Percentiles rank a stretch among this genome's conserved stretches.
Conservation (phyloP, 2,888 invertebrate species). For the Parochlus steinenii region DNA sequence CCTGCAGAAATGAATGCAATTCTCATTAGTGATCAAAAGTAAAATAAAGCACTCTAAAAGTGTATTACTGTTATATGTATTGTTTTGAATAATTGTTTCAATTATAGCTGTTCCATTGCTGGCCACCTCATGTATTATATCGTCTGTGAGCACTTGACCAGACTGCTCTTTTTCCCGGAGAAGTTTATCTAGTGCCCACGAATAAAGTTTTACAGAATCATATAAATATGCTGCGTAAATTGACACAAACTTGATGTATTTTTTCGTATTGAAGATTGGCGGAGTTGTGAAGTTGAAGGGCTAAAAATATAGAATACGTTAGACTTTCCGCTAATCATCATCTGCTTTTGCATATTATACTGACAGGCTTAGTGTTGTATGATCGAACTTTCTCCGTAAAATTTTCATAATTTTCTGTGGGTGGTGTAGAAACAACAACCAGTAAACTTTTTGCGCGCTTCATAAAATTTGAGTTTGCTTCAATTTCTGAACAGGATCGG, state of each 20-base stretch:
- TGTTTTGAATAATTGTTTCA: slow-evolving; percentile 66
- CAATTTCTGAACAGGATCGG: slow-evolving; percentile 39
- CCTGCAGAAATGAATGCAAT: slow-evolving; percentile 37
- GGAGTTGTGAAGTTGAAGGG: slow-evolving; percentile 70
- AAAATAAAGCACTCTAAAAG: too few species aligned
- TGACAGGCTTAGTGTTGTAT: slow-evolving; percentile 51
- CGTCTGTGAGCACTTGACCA: slow-evolving; percentile 43
- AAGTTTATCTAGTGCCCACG: slow-evolving; percentile 63
- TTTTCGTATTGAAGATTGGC: slow-evolving; percentile 31
- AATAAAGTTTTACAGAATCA: slow-evolving; percentile 86
- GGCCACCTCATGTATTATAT: slow-evolving; percentile 48
- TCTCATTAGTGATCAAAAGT: not conserved
- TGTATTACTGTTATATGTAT: slow-evolving; percentile 79
- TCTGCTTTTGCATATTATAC: too few species aligned
- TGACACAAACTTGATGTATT: slow-evolving; percentile 44
- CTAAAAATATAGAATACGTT: too few species aligned
- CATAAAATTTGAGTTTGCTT: slow-evolving; percentile 26
- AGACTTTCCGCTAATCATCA: too few species aligned
- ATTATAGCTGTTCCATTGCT: slow-evolving; percentile 78
- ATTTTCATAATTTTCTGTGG: slow-evolving; percentile 48
- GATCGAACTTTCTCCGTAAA: slow-evolving; percentile 66
- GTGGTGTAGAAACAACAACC: slow-evolving; percentile 79
- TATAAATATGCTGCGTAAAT: slow-evolving; percentile 89
- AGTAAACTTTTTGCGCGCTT: slow-evolving; percentile 67
- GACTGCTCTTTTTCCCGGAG: slow-evolving; percentile 38